Conservation (phyloP, 2,888 invertebrate genomes). For the Cheilosia urbana region DNA sequence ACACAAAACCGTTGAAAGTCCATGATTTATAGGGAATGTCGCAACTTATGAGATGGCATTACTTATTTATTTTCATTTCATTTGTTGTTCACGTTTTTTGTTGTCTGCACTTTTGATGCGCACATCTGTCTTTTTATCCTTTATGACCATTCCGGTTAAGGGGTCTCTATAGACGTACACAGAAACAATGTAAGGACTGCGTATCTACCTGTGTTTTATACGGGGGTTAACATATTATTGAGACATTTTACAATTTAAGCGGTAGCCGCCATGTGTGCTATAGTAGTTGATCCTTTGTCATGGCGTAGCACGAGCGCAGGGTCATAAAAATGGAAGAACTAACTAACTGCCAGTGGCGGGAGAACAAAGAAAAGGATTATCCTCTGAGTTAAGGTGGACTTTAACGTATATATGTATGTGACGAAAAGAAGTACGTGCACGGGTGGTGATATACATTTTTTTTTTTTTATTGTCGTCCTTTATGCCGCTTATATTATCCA, state of each 20-base stretch:
- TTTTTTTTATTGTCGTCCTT: slow-evolving; percentile 26
- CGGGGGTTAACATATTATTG: slow-evolving; percentile 32
- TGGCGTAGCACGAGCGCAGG: slow-evolving; percentile 15
- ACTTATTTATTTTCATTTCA: slow-evolving; percentile 75
- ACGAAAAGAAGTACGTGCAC: slow-evolving; percentile 31
- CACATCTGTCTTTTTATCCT: slow-evolving; percentile 6
- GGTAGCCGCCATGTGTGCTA: slow-evolving; percentile 29
- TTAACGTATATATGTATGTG: slow-evolving; percentile 17
- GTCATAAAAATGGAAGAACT: slow-evolving; percentile 26
- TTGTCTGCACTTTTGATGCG: slow-evolving; percentile 24
- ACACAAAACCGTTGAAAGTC: slow-evolving; percentile 62
- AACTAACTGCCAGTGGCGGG: slow-evolving; percentile 17
- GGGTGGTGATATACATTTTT: slow-evolving; percentile 17
- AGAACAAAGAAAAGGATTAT: slow-evolving; percentile 35
- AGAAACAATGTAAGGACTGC: slow-evolving; percentile 24
- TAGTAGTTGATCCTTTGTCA: slow-evolving; percentile 48
- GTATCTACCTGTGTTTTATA: slow-evolving; percentile 15
- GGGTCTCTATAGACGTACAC: slow-evolving; percentile 17
- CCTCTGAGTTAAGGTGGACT: slow-evolving; percentile 34
- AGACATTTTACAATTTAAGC: slow-evolving; percentile 65
- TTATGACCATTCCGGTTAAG: slow-evolving; percentile 32
- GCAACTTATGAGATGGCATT: slow-evolving; percentile 66
- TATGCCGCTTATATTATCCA: slow-evolving; percentile 25
- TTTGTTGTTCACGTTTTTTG: slow-evolving; percentile 50
- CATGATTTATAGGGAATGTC: slow-evolving; percentile 70